phyloP scores from a whole-genome alignment of 2,113 vertebrate genomes.

The Halichoerus grypus region DNA sequence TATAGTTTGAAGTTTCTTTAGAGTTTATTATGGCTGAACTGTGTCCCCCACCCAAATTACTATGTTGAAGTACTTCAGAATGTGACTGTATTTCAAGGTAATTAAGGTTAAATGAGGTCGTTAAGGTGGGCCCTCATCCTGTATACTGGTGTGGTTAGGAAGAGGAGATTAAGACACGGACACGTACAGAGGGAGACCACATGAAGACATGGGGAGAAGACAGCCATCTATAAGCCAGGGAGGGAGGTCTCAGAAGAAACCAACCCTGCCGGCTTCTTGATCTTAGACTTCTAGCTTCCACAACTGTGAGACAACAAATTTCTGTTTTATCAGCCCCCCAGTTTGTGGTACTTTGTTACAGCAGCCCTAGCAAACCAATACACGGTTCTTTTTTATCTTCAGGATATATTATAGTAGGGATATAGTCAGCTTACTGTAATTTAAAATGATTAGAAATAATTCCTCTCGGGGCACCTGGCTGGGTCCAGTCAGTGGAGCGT shows the following conservation, averaged over 20 bases:
- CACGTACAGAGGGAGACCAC: not conserved
- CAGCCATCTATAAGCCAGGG: not conserved
- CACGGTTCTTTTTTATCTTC: not conserved
- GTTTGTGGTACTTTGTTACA: not conserved
- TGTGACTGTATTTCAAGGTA: not conserved
- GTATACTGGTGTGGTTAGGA: not conserved
- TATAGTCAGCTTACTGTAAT: not conserved
- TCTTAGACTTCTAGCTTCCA: not conserved
- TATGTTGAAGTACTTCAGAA: not conserved
- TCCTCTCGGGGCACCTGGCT: not conserved
- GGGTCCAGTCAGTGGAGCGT: not conserved
- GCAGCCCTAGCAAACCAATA: not conserved
- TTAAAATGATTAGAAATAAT: not conserved
- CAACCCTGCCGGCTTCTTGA: not conserved
- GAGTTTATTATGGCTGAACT: not conserved
- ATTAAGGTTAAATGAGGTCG: not conserved
- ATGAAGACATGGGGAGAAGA: not conserved
- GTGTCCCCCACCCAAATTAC: not conserved
- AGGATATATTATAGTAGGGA: not conserved
- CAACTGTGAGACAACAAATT: not conserved
- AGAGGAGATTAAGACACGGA: not conserved
- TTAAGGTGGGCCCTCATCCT: not conserved
- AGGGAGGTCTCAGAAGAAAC: not conserved
- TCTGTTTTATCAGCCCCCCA: not conserved
- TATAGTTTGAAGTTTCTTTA: constrained; percentile 21